Conservation (phyloP, 1,140 invertebrate genomes). For the Hydropsyche tenuis region DNA sequence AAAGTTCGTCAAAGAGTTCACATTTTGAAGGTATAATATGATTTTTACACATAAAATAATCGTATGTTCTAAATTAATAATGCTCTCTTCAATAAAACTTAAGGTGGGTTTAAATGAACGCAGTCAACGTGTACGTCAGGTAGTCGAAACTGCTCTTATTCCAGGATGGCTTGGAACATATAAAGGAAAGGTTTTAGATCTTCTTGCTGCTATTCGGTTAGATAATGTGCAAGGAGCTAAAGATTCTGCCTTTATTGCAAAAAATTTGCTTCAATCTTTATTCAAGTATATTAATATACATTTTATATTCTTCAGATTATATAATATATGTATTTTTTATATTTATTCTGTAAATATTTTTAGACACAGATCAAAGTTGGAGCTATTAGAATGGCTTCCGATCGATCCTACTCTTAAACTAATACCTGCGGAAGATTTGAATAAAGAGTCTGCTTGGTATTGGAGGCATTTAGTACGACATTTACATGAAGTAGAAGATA, state of each 20-base stretch:
- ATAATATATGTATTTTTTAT: neutral
- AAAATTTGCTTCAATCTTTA: slow-evolving; percentile 58
- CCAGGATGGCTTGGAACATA: slow-evolving; percentile 59
- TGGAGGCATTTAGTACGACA: slow-evolving; percentile 61
- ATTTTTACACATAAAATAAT: slow-evolving; percentile 7
- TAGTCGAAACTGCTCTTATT: slow-evolving; percentile 61
- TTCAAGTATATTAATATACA: slow-evolving; percentile 61
- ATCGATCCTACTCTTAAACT: slow-evolving; percentile 56
- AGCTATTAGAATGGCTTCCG: slow-evolving; percentile 61
- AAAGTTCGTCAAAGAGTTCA: slow-evolving; percentile 58
- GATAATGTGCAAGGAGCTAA: slow-evolving; percentile 60
- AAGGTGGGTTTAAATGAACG: slow-evolving; percentile 61
- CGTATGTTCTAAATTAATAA: slow-evolving; percentile 1
- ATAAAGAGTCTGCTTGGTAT: slow-evolving; percentile 62
- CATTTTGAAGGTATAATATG: slow-evolving; percentile 55
- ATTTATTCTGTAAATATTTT: slow-evolving; percentile 4
- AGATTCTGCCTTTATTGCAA: slow-evolving; percentile 60
- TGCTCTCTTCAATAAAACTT: slow-evolving; percentile 21
- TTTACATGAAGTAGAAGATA: slow-evolving; percentile 59
- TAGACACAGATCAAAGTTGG: slow-evolving; percentile 58
- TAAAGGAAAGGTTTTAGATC: slow-evolving; percentile 58
- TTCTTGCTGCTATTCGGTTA: slow-evolving; percentile 59
- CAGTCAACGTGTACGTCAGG: slow-evolving; percentile 57
- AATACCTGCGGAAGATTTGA: slow-evolving; percentile 59
- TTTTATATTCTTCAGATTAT: too few species aligned